A percentile compares a stretch with the other conserved stretches of the same genome.
These are phyloP conservation scores for Entomobrya multifasciata DNA, from an alignment of 2,888 invertebrate species.

Conservation along the genomic window DNA sequence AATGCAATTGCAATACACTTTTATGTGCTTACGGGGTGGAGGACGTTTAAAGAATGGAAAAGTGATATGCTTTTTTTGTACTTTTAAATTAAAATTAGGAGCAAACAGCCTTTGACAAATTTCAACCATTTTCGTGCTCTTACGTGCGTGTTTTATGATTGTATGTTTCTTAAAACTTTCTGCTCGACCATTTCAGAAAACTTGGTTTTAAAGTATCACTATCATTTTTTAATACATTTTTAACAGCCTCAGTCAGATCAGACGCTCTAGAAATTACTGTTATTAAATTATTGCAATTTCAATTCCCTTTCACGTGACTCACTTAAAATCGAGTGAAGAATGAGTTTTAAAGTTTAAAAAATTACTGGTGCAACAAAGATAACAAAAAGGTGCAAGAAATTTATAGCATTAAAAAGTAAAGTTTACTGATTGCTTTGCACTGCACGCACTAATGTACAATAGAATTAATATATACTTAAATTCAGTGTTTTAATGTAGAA, in stretches of 20 bases:
- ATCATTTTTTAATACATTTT: not conserved
- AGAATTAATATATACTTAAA: not conserved
- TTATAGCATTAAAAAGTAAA: not conserved
- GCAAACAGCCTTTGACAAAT: not conserved
- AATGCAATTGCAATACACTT: no score
- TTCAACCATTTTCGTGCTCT: not conserved
- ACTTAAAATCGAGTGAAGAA: no score
- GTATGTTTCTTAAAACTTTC: not conserved
- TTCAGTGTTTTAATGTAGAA: no score
- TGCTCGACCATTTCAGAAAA: not conserved
- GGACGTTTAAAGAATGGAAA: slow-evolving; percentile 11
- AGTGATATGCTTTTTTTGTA: slow-evolving; percentile 3
- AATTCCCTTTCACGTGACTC: not conserved
- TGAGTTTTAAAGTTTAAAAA: not conserved
- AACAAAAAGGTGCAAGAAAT: slow-evolving; percentile 8
- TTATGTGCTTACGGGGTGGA: no score
- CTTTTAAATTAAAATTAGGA: not conserved
- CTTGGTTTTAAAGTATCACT: no score
- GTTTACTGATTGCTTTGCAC: slow-evolving; percentile 8
- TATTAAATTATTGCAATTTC: not conserved
- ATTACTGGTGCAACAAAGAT: not conserved
- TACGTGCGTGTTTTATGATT: slow-evolving; percentile 28
- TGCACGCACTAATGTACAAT: not conserved
- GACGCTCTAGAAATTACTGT: slow-evolving; percentile 15
- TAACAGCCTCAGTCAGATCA: no score